These are phyloP conservation scores for Glossosoma conforme DNA, from an alignment of 1,140 invertebrate genomes.

Conservation along the genomic window DNA sequence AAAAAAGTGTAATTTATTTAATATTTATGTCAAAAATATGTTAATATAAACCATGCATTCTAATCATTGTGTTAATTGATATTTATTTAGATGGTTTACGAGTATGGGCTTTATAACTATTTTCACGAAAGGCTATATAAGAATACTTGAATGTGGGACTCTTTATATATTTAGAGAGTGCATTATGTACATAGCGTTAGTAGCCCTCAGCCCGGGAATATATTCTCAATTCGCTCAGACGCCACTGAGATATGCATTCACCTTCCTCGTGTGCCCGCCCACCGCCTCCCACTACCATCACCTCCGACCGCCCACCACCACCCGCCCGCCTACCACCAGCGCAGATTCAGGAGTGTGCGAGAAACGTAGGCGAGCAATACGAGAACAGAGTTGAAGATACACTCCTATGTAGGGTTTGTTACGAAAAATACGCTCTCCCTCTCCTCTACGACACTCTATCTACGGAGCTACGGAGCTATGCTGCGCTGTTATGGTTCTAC, in stretches of 20 bases:
- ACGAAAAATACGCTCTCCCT: conserved; percentile 23
- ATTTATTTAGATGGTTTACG: no score
- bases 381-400: conserved; percentile 21
- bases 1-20: no score
- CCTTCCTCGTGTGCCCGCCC: conserved; percentile 6
- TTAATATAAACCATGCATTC: no score
- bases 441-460: no score
- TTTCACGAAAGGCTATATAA: no score
- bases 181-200: not conserved
- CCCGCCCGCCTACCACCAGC: not conserved
- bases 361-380: conserved; percentile 19
- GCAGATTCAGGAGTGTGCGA: not conserved
- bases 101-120: no score
- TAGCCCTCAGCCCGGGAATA: conserved; percentile 26
- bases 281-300: not conserved
- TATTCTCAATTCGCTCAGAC: conserved; percentile 24
- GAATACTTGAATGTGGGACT: no score
- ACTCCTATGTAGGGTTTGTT: conserved; percentile 13
- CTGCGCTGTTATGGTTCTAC: no score
- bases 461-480: conserved; percentile 2
- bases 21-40: no score
- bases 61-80: no score
- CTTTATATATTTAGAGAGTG: no score
- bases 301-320: not conserved
- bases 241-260: conserved; percentile 29